A percentile compares a stretch with the other conserved stretches of the same genome.
phyloP scores from a whole-genome alignment of 2,797 vertebrate genomes.

The Megalops cyprinoides region DNA sequence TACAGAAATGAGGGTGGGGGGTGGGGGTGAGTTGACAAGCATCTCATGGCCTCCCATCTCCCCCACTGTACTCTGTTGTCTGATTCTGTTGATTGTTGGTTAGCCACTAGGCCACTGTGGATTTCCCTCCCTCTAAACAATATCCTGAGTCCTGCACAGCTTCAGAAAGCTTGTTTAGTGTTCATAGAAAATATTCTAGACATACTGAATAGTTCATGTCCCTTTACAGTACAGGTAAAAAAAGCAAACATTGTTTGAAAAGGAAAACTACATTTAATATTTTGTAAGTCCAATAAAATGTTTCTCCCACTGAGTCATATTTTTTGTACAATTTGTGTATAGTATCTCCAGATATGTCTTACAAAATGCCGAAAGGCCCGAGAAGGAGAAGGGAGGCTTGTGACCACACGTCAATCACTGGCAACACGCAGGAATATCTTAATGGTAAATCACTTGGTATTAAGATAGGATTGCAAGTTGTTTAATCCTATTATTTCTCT shows the following conservation, averaged over 20 bases:
- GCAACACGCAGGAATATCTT: constrained; percentile 18
- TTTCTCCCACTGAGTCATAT: too few relatives aligned
- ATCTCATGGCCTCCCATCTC: too few relatives aligned
- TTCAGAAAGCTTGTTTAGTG: too few relatives aligned
- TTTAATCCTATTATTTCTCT: constrained; percentile 27
- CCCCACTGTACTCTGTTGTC: constrained; percentile 15
- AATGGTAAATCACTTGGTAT: constrained; percentile 28
- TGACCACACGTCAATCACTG: neutral
- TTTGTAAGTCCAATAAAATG: too few relatives aligned
- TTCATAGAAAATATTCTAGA: too few relatives aligned
- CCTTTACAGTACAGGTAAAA: too few relatives aligned
- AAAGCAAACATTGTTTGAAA: too few relatives aligned
- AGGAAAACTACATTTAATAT: too few relatives aligned
- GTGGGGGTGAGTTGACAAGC: neutral
- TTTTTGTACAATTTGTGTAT: too few relatives aligned
- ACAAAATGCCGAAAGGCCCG: neutral
- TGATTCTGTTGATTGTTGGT: neutral
- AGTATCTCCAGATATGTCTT: neutral
- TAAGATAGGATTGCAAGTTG: constrained; percentile 23
- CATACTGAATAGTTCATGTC: too few relatives aligned
- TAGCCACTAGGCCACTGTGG: neutral
- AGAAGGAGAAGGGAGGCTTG: neutral
- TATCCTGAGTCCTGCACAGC: neutral
- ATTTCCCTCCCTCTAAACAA: neutral
- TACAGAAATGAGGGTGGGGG: neutral